These are phyloP conservation scores for Cephus cinctus DNA, from an alignment of 1,140 invertebrate species.

Conservation along the genomic window DNA sequence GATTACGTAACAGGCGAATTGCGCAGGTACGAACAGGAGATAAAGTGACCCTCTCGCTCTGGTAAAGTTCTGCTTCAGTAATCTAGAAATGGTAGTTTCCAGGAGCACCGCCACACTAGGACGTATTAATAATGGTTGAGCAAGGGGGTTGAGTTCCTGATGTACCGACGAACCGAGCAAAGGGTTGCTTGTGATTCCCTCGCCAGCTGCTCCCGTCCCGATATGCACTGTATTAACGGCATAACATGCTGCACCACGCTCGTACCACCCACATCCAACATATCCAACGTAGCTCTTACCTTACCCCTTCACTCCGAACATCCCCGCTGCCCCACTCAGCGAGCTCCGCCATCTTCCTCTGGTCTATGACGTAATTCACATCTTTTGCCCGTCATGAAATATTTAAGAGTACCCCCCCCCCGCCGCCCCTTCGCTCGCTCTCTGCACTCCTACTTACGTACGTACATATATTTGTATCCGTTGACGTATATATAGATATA, in stretches of 20 bases:
- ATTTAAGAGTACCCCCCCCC: conserved; percentile 43
- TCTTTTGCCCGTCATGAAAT: conserved; percentile 43
- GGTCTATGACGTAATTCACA: conserved; percentile 37
- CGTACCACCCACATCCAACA: conserved; percentile 32
- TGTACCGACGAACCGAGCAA: conserved; percentile 3
- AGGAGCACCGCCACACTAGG: conserved; percentile 21
- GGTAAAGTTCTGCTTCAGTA: conserved; percentile 34
- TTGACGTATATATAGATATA: too few species aligned
- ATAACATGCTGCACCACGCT: conserved; percentile 44
- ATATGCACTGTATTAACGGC: conserved; percentile 49
- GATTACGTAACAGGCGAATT: too few species aligned
- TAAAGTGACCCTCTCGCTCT: conserved; percentile 22
- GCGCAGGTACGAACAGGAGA: too few species aligned
- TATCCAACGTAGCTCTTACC: conserved; percentile 29
- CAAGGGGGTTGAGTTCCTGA: not conserved
- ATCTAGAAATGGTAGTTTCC: conserved; percentile 35
- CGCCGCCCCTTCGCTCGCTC: too few species aligned
- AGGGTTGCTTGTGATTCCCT: conserved; percentile 37
- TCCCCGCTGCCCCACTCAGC: conserved; percentile 12
- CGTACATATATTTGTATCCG: too few species aligned
- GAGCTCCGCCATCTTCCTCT: conserved; percentile 23
- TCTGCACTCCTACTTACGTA: too few species aligned
- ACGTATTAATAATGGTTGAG: conserved; percentile 41
- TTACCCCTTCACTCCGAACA: not conserved
- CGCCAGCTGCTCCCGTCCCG: conserved; percentile 39